Evolutionary conservation across 2,797 vertebrate species (phyloP), one percentile per base, ranked within the genome.

Genomic region (Coilia nasus): DNA sequence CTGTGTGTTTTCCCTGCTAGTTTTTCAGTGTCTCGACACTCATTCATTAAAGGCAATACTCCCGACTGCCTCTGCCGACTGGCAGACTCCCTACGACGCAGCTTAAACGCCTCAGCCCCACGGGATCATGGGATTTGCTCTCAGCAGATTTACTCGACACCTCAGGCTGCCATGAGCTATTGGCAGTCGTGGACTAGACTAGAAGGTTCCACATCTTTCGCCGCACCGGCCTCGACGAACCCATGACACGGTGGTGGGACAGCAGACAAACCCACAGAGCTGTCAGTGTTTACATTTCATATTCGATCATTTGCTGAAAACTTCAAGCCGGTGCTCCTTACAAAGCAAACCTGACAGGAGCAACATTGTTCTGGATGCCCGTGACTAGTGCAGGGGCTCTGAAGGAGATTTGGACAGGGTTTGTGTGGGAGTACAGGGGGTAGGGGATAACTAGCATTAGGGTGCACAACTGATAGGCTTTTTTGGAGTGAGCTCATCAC

Each of bases 71-170:
- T 85, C 23, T 78, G 31, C 31, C 19, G 35, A 86, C 44, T 84
- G 83, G 17, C 82, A 44, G n/a, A 19, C 50, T 54, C 2, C 23
- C 6, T 80, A 46, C 62, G 78, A 80, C 35, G 5, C 35, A 41
- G 35, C 35, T 41, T 41, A 41, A 2, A 41, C 35, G 5, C 35
- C 35, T 41, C 35, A 41, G 2, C 2, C 35, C 67, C 78, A 75
- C 81, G 54, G 82, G 78, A 64, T 82, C 62, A 83, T 3, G 35
- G 75, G 81, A 88, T 81, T 85, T 81, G 23, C 35, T 85, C 81
- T 81, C 47, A 60, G 62, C 19, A 87, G 83, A 85, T 59, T 21
- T 17, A 84, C 81, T 46, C 75, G 19, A 57, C 84, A 81, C 47
- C 75, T 85, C 82, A 83, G 80, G 64, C 60, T 57, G 71, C 71